Conservation (phyloP, 2,888 invertebrate genomes). For the Invenusta paracnida region DNA sequence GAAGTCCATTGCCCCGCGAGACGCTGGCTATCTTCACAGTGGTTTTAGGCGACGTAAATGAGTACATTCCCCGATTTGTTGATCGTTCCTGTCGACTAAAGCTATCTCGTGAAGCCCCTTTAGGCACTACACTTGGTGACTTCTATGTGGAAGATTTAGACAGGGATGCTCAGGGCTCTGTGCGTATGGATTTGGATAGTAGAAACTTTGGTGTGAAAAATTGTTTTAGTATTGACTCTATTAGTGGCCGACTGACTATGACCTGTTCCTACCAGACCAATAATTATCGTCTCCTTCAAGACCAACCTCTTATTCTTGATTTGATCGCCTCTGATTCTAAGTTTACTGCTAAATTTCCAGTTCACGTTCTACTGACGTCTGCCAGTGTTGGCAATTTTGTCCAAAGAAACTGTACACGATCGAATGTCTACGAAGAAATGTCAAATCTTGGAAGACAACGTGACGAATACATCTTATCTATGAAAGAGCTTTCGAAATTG, state of each 20-base stretch:
- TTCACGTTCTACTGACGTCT: neutral
- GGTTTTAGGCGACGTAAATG: conserved; percentile 34
- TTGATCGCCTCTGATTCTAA: neutral
- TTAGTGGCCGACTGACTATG: conserved; percentile 3
- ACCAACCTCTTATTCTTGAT: neutral
- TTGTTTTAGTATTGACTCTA: conserved; percentile 33
- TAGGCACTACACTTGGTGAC: neutral
- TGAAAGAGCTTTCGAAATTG: neutral
- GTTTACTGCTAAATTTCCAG: neutral
- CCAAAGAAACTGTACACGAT: neutral
- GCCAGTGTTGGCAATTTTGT: neutral
- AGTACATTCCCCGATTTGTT: conserved; percentile 37
- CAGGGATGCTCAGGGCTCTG: conserved; percentile 26
- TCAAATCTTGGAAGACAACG: neutral
- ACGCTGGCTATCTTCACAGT: conserved; percentile 27
- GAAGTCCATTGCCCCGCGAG: conserved; percentile 35
- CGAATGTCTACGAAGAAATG: neutral
- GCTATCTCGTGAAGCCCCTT: neutral
- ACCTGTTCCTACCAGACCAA: neutral
- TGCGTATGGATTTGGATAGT: neutral
- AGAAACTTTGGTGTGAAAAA: neutral
- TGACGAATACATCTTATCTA: neutral
- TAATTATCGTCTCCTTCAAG: neutral
- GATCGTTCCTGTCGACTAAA: conserved; percentile 17
- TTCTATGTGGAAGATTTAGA: conserved; percentile 40